Evolutionary conservation across 2,113 vertebrate species (phyloP), one percentile per base, ranked within the genome.

Genomic region (Mormyrus lacerda): DNA sequence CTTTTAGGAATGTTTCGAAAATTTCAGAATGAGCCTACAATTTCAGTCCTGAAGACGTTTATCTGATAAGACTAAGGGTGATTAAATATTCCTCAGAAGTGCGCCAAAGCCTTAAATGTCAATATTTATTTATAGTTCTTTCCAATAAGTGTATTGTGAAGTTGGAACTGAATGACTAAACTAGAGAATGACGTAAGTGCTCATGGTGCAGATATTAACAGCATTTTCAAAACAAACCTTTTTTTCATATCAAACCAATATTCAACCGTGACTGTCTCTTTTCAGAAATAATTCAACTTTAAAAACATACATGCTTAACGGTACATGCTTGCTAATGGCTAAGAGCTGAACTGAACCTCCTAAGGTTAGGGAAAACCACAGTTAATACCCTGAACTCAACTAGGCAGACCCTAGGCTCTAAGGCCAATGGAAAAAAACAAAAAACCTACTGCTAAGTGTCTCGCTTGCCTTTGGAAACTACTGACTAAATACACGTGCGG

Each of bases 71-170:
- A 86, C 44, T 86, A 58, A 65, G 69, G 73, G 50, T 83, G 73
- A 89, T 48, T 89, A 89, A 69, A 89, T 61, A 83, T 86, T 44
- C 27, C 45, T 73, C 11, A 27, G 24, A 73, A 69, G 19, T 19
- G 55, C 42, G 58, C 53, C 84, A 69, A 84, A 69, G 89, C 55
- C 89, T 85, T 61, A 86, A 89, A 89, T 89, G 89, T 89, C 83
- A 89, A 83, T 86, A 89, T 87, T 42, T 73, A 45, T 87, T 73
- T 69, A 73, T 73, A 15, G 27, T 50, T 76, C 83, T 42, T 58
- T 50, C 47, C 19, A 65, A 47, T 24, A 89, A 89, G 82, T 85
- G 79, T 24, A 85, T 85, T 84, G 44, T 31, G 7, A 31, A 85
- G 83, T 50, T 85, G 24, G 13, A 48, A 27, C 24, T 27, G 47